A percentile compares a stretch with the other conserved stretches of the same genome.
Evolutionary conservation across 2,797 vertebrate genomes (phyloP).

Genomic region (Thamnophis elegans): DNA sequence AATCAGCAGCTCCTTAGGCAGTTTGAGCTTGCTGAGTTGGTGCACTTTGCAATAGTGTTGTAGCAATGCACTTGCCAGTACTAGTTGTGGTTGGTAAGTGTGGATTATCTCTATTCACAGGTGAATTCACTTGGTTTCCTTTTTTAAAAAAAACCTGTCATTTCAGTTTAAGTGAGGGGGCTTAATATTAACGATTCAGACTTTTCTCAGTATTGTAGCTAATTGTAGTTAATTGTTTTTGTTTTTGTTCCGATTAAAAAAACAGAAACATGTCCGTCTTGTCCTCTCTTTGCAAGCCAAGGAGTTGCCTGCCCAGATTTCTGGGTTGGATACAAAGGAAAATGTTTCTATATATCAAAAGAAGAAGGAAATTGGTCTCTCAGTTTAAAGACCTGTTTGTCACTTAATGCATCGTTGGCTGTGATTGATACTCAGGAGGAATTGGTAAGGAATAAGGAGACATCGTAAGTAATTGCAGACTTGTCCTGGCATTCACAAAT

Average conservation of each 20-base stretch:
- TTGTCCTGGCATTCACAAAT: neutral
- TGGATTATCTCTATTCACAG: neutral
- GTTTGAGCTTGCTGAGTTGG: too few relatives aligned
- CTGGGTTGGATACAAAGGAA: conserved; percentile 20
- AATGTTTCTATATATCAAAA: conserved; percentile 5
- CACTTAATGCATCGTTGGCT: neutral
- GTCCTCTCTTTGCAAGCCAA: neutral
- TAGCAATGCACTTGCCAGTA: neutral
- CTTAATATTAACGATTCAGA: neutral
- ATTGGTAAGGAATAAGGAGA: conserved; percentile 6
- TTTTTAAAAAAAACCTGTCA: neutral
- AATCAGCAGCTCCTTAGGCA: too few relatives aligned
- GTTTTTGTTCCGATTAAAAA: neutral
- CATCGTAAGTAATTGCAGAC: neutral
- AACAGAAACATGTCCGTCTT: neutral
- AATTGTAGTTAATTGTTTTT: neutral
- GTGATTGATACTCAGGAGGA: neutral
- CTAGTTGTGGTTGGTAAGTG: neutral
- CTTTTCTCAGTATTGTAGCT: neutral
- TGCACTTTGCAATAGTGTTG: neutral
- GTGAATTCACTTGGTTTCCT: neutral
- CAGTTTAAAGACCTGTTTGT: neutral
- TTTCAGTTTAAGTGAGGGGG: neutral
- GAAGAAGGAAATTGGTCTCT: neutral
- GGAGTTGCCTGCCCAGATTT: neutral